Evolutionary conservation across 2,888 invertebrate species (phyloP), one percentile per base, ranked within the genome.

Genomic region (Epirrhoe alternata): DNA sequence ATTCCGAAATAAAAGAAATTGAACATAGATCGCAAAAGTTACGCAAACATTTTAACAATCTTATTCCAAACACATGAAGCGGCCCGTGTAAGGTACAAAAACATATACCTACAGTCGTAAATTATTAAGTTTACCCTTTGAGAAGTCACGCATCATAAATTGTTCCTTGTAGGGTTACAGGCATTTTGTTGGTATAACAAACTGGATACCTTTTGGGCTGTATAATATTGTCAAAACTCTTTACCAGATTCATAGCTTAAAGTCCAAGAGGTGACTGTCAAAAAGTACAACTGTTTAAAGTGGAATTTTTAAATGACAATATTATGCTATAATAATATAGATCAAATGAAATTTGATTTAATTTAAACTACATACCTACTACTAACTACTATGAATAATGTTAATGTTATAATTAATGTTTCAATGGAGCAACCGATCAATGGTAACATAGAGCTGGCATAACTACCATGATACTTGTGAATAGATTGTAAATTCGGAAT

Each of bases 11-110:
- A 42, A 10, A 42, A 10, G 5, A 17, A 55, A 30, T 47, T 63
- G 31, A 56, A 56, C 53, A 63, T 53, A 30, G 60, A 60, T 64
- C 56, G 38, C 60, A 60, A 47, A 35, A 67, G 55, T 63, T 63
- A 52, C 56, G 54, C 45, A 51, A 55, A 45, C 12, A 52, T 61
- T 61, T 58, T 64, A 59, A 59, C 65, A 63, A 61, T 61, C 61
- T 61, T 51, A 61, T 58, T 61, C 54, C 50, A 61, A 47, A 53
- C 69, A 69, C 73, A 75, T 69, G 51, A 76, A 74, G 75, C 71
- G 70, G 57, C 55, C 64, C 24, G 59, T 58, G 70, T 70, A 72
- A 75, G 70, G 76, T 69, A 76, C 64, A 69, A 73, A 76, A 76
- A 73, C 72, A 73, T 60, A 66, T 66, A 69, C 24, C 24, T 24